Percentiles rank a stretch among this genome's conserved stretches.
These are phyloP conservation scores for Halcyon chelicuti DNA, from an alignment of 2,797 vertebrate genomes.

Conservation along the genomic window DNA sequence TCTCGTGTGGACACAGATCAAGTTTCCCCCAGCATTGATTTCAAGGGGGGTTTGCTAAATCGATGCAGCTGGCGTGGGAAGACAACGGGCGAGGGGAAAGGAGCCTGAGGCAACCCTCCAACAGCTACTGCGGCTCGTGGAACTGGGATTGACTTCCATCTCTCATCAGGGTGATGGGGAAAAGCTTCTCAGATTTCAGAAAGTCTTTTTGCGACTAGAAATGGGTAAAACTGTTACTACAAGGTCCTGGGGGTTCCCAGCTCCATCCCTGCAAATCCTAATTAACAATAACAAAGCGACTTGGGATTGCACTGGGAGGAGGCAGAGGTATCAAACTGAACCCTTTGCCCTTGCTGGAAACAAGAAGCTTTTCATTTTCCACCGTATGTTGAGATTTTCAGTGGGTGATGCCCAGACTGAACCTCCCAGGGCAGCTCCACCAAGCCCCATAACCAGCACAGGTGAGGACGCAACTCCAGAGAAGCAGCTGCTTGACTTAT, in stretches of 20 bases:
- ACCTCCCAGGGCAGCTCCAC: neutral
- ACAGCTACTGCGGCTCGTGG: neutral
- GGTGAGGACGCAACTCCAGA: neutral
- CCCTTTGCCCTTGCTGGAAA: neutral
- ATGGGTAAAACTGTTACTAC: neutral
- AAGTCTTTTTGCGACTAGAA: neutral
- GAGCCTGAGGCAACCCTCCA: neutral
- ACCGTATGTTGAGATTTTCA: neutral
- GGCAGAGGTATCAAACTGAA: neutral
- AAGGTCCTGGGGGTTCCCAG: neutral
- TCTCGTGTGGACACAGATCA: neutral
- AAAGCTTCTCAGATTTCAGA: neutral
- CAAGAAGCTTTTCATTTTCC: neutral
- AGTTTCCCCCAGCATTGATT: neutral
- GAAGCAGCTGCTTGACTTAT: neutral
- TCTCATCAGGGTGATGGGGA: neutral
- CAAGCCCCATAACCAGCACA: neutral
- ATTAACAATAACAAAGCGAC: neutral
- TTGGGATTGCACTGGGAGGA: fast-evolving
- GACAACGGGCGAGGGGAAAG: neutral
- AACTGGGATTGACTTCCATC: neutral
- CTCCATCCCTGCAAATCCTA: neutral
- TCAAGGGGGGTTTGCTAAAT: neutral
- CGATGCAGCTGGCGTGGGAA: neutral
- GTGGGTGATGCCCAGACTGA: fast-evolving